These are phyloP conservation scores for Brachyistius frenatus DNA, from an alignment of 2,113 vertebrate species.

Conservation along the genomic window DNA sequence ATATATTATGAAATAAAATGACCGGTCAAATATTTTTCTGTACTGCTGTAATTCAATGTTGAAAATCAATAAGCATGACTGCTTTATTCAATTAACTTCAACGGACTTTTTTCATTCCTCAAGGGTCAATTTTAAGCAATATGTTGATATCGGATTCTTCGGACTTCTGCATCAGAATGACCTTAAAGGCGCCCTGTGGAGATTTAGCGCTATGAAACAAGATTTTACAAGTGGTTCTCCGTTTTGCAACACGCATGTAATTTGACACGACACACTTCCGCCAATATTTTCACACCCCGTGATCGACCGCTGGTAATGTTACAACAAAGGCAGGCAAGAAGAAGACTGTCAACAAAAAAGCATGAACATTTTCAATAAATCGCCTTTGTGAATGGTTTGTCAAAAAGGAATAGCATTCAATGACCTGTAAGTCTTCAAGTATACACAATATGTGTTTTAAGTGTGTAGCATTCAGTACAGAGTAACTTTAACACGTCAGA, in stretches of 20 bases:
- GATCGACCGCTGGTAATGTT: not conserved
- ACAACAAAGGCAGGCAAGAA: not conserved
- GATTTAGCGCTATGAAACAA: not conserved
- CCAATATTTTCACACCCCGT: not conserved
- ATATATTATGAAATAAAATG: too few species aligned
- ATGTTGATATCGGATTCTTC: not conserved
- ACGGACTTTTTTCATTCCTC: not conserved
- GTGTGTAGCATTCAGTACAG: too few species aligned
- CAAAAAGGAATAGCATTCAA: too few species aligned
- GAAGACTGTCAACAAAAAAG: not conserved
- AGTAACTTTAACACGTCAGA: too few species aligned
- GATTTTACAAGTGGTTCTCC: not conserved
- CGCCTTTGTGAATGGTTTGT: too few species aligned
- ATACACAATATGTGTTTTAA: not conserved
- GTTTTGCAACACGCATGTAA: not conserved
- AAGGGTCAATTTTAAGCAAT: not conserved
- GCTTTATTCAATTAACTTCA: not conserved
- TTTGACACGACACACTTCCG: not conserved
- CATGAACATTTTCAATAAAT: not conserved
- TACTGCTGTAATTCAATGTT: not conserved
- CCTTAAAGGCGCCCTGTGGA: not conserved
- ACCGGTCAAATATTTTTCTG: not conserved
- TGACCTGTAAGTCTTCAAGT: not conserved
- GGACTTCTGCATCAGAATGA: constrained; percentile 10
- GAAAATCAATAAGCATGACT: constrained; percentile 1